Percentiles rank a stretch among this genome's conserved stretches.
These are phyloP conservation scores for Scomber colias DNA, from an alignment of 2,113 vertebrate genomes.

Conservation along the genomic window DNA sequence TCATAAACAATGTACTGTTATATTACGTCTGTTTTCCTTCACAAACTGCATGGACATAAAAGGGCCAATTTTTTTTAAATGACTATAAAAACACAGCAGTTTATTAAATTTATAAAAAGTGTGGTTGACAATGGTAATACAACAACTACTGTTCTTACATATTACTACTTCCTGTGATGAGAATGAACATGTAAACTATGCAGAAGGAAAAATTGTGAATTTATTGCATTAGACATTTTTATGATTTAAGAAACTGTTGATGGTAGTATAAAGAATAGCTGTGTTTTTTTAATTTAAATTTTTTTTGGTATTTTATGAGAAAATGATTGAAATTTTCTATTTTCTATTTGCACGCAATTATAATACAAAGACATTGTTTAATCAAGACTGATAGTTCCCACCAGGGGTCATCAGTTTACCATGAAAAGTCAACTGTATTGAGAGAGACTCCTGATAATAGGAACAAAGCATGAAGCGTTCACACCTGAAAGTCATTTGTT, in stretches of 20 bases:
- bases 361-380: background rate
- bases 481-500: background rate
- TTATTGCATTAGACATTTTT: background rate
- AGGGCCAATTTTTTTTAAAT: background rate
- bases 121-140: too few relatives aligned
- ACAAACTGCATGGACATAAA: too few relatives aligned
- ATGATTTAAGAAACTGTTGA: background rate
- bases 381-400: constrained; percentile 42
- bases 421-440: background rate
- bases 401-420: constrained; percentile 67
- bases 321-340: background rate
- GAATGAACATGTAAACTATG: background rate
- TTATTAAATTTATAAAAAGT: too few relatives aligned
- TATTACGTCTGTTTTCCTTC: background rate
- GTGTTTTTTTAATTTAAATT: too few relatives aligned
- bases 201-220: background rate
- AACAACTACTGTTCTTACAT: background rate
- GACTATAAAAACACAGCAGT: background rate
- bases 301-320: background rate
- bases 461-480: background rate
- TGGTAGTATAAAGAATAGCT: background rate
- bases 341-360: background rate
- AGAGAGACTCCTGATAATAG: background rate
- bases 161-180: background rate
- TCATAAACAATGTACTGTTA: background rate